Base-by-base conservation (phyloP, 1,140 invertebrate species). In the Drosophila sturtevanti region DNA sequence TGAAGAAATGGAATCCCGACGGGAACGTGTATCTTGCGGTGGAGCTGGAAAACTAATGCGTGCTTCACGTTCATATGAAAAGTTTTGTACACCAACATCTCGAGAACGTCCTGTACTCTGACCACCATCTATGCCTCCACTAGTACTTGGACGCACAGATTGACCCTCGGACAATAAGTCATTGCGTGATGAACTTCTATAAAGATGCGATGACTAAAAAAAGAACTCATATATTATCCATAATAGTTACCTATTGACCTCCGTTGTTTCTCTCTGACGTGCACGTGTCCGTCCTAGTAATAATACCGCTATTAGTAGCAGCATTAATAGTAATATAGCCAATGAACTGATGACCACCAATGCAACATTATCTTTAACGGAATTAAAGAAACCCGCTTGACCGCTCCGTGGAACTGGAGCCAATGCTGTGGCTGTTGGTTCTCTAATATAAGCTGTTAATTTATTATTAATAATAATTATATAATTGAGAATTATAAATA, bases 401-500 rank as follows among this genome's bases (percentile, higher is more conserved):
- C 94, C 94, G 66, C 94, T 93, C 22, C 93, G 92, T 7, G 93
- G 92, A 4, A 94, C 93, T 12, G 95, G 93, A 0, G 95, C 94
- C 70, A 95, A 93, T 22, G 93, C 94, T 80, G 93, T 94, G 68
- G 91, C 92, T n/a, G 89, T 90, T 0, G 91, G 91, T 37, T 95
- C 94, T 77, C 95, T 95, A 41, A 96, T 92, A 86, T 95, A 96
- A 38, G 95, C 95, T 96, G 61, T 10, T 2, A 34, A 22, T n/a
- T 12, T 9, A 22, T n/a, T 11, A 34, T 35, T 12, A 11, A 2
- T 0, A 0, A 44, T 2, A 0, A 22, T 14, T n/a, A n/a, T n/a
- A 16, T 11, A 16, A 34, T 4, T 6, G 1, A 1, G 21, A 10
- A 11, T 10, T 4, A 9, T 4, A n/a, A 14, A 1, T 22, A 34